Percentiles rank a stretch among this genome's conserved stretches.
Conservation (phyloP, 2,888 invertebrate genomes). For the Blera fallax region DNA sequence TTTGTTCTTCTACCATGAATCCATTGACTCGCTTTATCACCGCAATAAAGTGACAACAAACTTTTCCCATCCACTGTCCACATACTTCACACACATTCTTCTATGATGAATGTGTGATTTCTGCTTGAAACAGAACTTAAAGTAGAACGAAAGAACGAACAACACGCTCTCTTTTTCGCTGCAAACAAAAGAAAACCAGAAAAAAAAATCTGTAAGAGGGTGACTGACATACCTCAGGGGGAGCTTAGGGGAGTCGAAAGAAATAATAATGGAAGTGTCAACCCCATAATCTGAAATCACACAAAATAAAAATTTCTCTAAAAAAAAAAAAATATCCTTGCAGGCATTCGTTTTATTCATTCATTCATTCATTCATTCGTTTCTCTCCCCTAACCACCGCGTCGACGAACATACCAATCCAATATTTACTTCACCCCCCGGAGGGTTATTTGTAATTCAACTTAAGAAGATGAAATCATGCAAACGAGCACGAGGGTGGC, state of each 20-base stretch:
- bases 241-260: slow-evolving; percentile 56
- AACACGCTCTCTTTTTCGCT: not conserved
- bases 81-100: not conserved
- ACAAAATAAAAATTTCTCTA: slow-evolving; percentile 68
- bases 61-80: slow-evolving; percentile 22
- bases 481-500: slow-evolving; percentile 34
- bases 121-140: slow-evolving; percentile 42
- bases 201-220: slow-evolving; percentile 24
- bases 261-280: slow-evolving; percentile 71
- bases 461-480: slow-evolving; percentile 70
- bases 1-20: too few species aligned
- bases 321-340: slow-evolving; percentile 58
- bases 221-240: slow-evolving; percentile 37
- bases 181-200: slow-evolving; percentile 34
- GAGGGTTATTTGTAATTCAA: slow-evolving; percentile 71
- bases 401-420: slow-evolving; percentile 40
- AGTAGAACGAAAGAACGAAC: slow-evolving; percentile 31
- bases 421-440: slow-evolving; percentile 65
- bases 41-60: not conserved
- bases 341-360: slow-evolving; percentile 61
- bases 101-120: slow-evolving; percentile 18
- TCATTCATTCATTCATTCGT: slow-evolving; percentile 51
- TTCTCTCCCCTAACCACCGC: not conserved
- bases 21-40: not conserved
- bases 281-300: slow-evolving; percentile 73